A percentile compares a stretch with the other conserved stretches of the same genome.
These are phyloP conservation scores for Hybos culiciformis DNA, from an alignment of 2,888 invertebrate genomes.

Conservation along the genomic window DNA sequence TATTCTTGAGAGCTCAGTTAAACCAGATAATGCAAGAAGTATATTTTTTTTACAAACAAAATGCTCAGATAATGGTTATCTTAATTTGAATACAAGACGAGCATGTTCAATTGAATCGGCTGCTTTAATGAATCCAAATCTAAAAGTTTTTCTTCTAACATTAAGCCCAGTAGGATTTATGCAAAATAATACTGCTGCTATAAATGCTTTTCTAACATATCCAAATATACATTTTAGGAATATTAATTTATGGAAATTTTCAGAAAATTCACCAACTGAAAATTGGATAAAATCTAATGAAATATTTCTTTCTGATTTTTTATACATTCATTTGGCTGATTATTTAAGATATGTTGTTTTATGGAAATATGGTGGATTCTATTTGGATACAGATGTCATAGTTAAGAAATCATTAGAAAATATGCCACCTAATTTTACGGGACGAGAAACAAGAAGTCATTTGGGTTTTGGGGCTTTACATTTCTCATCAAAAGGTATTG, in stretches of 20 bases:
- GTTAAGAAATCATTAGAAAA: slow-evolving; percentile 44
- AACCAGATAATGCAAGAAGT: too few species aligned
- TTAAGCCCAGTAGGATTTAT: too few species aligned
- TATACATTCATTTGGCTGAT: slow-evolving; percentile 26
- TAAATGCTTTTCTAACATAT: too few species aligned
- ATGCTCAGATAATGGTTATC: too few species aligned
- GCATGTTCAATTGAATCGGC: too few species aligned
- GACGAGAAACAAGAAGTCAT: slow-evolving; percentile 43
- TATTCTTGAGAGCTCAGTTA: too few species aligned
- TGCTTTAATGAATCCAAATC: too few species aligned
- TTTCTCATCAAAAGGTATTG: slow-evolving; percentile 41
- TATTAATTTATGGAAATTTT: slow-evolving; percentile 27
- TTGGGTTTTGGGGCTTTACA: slow-evolving; percentile 56
- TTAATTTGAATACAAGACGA: too few species aligned
- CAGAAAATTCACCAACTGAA: slow-evolving; percentile 26
- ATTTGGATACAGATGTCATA: slow-evolving; percentile 57
- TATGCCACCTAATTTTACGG: slow-evolving; percentile 43
- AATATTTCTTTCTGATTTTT: slow-evolving; percentile 24
- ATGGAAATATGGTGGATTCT: slow-evolving; percentile 65
- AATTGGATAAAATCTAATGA: slow-evolving; percentile 26
- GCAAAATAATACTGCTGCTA: too few species aligned
- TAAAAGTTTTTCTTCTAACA: too few species aligned
- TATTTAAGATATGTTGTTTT: slow-evolving; percentile 35
- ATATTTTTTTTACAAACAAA: too few species aligned
- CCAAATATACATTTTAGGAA: slow-evolving; percentile 27